Conservation (phyloP, 1,140 invertebrate genomes). For the Drosophila ficusphila region DNA sequence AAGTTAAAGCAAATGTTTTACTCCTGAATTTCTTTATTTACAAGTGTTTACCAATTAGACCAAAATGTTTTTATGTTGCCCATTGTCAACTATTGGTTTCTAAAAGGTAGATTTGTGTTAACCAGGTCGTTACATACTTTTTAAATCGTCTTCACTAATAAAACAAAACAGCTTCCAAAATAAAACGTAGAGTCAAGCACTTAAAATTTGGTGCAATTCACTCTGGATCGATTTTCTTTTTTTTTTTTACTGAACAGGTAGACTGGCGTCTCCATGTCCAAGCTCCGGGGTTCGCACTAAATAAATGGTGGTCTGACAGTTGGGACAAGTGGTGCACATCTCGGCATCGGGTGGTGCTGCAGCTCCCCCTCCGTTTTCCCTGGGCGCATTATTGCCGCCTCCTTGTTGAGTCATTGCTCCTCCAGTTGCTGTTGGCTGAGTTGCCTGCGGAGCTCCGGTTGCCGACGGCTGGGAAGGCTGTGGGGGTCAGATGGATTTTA, state of each 20-base stretch:
- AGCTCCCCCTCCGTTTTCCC: slow-evolving; percentile 5
- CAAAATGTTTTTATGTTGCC: not conserved
- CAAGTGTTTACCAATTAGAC: not conserved
- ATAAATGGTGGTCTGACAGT: slow-evolving; percentile 80
- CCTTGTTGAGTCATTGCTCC: not conserved
- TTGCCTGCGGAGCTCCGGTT: not conserved
- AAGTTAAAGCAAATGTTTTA: slow-evolving; percentile 17
- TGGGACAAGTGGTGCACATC: slow-evolving; percentile 81
- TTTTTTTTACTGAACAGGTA: slow-evolving; percentile 35
- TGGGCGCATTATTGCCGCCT: slow-evolving; percentile 4
- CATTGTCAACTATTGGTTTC: too few relatives aligned
- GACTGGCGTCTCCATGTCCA: slow-evolving; percentile 56
- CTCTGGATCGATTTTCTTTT: slow-evolving; percentile 1
- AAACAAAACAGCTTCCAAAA: not conserved
- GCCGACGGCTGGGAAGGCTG: slow-evolving; percentile 29
- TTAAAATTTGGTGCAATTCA: slow-evolving; percentile 17
- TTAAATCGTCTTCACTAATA: not conserved
- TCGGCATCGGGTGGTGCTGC: slow-evolving; percentile 53
- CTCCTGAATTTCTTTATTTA: not conserved
- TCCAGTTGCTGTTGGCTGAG: slow-evolving; percentile 3
- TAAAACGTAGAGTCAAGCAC: not conserved
- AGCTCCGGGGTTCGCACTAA: slow-evolving; percentile 67
- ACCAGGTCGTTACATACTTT: too few relatives aligned
- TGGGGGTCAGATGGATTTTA: slow-evolving; percentile 13
- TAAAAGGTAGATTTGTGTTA: slow-evolving; percentile 2